These are phyloP conservation scores for Margaritifera margaritifera DNA, from an alignment of 2,888 invertebrate species.

Conservation along the genomic window DNA sequence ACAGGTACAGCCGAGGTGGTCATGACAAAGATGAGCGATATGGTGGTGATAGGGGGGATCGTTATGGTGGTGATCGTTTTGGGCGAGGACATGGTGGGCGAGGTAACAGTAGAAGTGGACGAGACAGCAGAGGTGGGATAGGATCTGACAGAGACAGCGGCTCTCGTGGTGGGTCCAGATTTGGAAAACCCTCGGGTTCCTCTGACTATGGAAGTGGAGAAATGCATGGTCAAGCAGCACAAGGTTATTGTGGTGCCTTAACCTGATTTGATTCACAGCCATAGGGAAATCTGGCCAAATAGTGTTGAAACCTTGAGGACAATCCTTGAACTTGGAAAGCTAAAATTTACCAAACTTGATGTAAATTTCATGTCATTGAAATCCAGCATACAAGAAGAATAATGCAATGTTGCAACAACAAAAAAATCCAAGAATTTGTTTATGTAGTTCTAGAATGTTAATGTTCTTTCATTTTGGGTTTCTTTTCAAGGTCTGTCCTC, in stretches of 20 bases:
- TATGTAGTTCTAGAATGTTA: too few relatives aligned
- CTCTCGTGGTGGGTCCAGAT: background rate
- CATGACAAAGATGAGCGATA: conserved; percentile 14
- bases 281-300: conserved; percentile 1
- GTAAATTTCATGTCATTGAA: too few relatives aligned
- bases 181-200: conserved; percentile 2
- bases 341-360: too few relatives aligned
- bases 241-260: background rate
- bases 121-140: conserved; percentile 11
- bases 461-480: too few relatives aligned
- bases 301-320: too few relatives aligned
- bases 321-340: too few relatives aligned
- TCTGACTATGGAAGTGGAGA: conserved; percentile 18
- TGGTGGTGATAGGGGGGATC: conserved; percentile 18
- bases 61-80: conserved; percentile 17
- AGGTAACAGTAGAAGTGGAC: conserved; percentile 19
- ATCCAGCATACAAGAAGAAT: too few relatives aligned
- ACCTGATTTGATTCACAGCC: background rate
- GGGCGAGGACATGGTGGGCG: conserved; percentile 23
- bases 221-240: conserved; percentile 12
- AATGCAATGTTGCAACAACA: too few relatives aligned
- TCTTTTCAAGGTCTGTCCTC: too few relatives aligned
- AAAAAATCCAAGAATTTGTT: too few relatives aligned
- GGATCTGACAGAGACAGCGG: conserved; percentile 4
- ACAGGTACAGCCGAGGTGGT: conserved; percentile 19